phyloP scores from a whole-genome alignment of 2,113 vertebrate genomes.

The Oryzias curvinotus region DNA sequence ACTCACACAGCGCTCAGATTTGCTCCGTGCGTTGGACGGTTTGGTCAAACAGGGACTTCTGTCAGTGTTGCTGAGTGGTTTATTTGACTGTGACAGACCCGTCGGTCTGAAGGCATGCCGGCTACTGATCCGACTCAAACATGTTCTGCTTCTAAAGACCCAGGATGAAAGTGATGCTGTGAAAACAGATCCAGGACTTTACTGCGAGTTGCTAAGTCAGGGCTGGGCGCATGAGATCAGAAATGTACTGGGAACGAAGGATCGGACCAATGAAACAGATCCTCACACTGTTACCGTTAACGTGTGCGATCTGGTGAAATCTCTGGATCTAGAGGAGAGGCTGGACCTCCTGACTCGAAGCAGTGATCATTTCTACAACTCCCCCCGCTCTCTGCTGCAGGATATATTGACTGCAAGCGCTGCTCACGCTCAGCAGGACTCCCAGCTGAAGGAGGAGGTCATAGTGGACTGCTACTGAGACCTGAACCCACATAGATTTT shows the following conservation, averaged over 20 bases:
- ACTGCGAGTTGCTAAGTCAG: constrained; percentile 56
- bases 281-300: constrained; percentile 17
- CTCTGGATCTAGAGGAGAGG: constrained; percentile 79
- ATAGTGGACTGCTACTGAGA: constrained; percentile 72
- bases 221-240: constrained; percentile 64
- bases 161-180: constrained; percentile 14
- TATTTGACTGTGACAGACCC: constrained; percentile 89
- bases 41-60: constrained; percentile 76
- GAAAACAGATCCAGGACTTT: constrained; percentile 17
- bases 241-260: constrained; percentile 30
- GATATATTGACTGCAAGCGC: constrained; percentile 82
- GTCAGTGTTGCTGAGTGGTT: constrained; percentile 73
- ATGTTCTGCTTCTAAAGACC: background rate
- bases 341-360: constrained; percentile 76
- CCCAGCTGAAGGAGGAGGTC: constrained; percentile 35
- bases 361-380: constrained; percentile 87
- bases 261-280: background rate
- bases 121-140: constrained; percentile 77
- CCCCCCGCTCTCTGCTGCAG: constrained; percentile 86
- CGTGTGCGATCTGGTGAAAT: constrained; percentile 59
- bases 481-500: constrained; percentile 5
- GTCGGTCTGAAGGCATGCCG: constrained; percentile 86
- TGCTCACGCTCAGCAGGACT: constrained; percentile 16
- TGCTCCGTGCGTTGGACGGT: constrained; percentile 34
- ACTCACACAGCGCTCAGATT: background rate